phyloP scores from a whole-genome alignment of 1,140 invertebrate genomes.

The Diuraphis noxia region DNA sequence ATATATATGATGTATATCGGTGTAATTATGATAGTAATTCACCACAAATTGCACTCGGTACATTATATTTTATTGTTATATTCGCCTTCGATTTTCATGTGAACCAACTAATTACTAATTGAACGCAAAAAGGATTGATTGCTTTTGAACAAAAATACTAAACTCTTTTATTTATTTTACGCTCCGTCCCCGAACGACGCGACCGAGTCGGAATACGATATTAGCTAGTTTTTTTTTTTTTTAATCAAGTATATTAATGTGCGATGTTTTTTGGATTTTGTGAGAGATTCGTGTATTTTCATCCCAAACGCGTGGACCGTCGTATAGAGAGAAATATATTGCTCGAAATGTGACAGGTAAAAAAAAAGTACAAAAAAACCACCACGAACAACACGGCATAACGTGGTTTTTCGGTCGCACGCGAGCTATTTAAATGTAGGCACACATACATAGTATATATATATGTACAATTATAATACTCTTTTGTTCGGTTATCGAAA shows the following conservation, averaged over 20 bases:
- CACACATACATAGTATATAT: too few species aligned
- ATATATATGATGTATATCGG: neutral
- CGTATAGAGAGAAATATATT: neutral
- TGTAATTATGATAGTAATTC: neutral
- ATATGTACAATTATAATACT: neutral
- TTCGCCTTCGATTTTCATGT: neutral
- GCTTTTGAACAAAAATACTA: neutral
- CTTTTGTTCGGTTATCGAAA: constrained; percentile 23
- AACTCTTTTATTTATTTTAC: neutral
- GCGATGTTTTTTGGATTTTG: neutral
- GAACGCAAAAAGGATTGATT: neutral
- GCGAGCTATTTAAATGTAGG: neutral
- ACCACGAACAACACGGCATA: neutral
- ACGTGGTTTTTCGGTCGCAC: neutral
- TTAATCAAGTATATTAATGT: constrained; percentile 3
- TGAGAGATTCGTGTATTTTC: neutral
- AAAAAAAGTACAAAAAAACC: neutral
- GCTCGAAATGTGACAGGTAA: neutral
- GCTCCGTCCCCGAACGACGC: neutral
- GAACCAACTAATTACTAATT: neutral
- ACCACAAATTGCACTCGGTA: neutral
- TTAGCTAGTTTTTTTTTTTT: neutral
- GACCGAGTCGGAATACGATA: neutral
- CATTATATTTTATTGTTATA: neutral
- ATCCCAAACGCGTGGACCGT: neutral